Conservation (phyloP, 1,140 invertebrate genomes). For the Littorina saxatilis region DNA sequence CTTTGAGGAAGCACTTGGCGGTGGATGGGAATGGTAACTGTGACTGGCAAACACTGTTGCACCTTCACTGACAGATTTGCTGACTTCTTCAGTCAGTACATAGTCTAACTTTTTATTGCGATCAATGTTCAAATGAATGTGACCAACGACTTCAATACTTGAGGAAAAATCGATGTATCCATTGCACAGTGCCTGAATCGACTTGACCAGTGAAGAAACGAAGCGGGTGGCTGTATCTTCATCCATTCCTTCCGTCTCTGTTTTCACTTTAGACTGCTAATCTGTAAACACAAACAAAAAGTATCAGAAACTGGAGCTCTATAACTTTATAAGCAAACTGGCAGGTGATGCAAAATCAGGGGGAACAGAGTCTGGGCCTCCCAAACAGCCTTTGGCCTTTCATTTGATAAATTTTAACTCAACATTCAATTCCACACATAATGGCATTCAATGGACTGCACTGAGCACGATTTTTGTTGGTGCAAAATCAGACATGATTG, state of each 20-base stretch:
- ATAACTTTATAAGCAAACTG: no score
- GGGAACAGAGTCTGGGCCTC: no score
- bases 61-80: conserved; percentile 26
- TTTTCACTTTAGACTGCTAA: no score
- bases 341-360: no score
- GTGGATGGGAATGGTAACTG: conserved; percentile 36
- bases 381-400: no score
- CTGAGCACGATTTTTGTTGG: no score
- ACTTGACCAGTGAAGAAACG: conserved; percentile 38
- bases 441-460: no score
- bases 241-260: conserved; percentile 45
- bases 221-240: conserved; percentile 35
- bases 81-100: conserved; percentile 42
- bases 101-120: conserved; percentile 35
- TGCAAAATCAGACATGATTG: no score
- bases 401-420: no score
- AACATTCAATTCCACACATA: no score
- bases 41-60: conserved; percentile 36
- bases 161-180: conserved; percentile 40
- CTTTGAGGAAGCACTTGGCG: conserved; percentile 1
- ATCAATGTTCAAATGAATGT: conserved; percentile 42
- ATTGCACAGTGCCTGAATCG: conserved; percentile 42
- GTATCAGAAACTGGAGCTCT: no score
- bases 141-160: conserved; percentile 45
- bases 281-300: neutral